Base-by-base conservation (phyloP, 2,113 vertebrate genomes). In the Phylloscopus trochiloides region DNA sequence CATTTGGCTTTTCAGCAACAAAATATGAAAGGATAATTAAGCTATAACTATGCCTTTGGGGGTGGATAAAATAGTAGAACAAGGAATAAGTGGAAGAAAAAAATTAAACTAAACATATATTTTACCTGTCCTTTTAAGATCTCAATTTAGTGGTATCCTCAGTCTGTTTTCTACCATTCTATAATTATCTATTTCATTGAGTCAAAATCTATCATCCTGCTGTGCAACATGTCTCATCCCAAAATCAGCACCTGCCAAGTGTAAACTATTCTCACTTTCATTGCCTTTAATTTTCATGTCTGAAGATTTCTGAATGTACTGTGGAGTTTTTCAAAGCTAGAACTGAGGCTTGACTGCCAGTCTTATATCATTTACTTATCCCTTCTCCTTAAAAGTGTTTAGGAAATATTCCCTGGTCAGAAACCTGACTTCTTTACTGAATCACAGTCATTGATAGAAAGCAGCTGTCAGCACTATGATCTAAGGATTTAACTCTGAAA, bases 211-310 rank as follows among this genome's bases (percentile, higher is more conserved):
- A 51, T 90, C 93, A 83, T 67, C 65, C 48, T 85, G 80, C 79
- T 85, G 59, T 62, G 86, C n/a, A 94, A 55, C 43, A 77, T 31
- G 28, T 88, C 42, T 84, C 12, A 4, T 84, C 86, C 19, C 47
- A 70, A 96, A 95, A 96, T 94, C 68, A 94, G 68, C 80, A 73
- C 81, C 82, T 86, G 80, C 51, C 84, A 96, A 83, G 75, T 81
- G 80, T 87, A 86, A 94, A 42, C 32, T 91, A 20, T 63, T 47
- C 32, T 87, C 17, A 63, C 25, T 91, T 92, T 48, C 68, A 48
- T n/a, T 77, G 24, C 51, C 67, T 94, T 94, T 92, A 93, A 70
- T 93, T 94, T 93, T 92, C 26, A 43, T 79, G 22, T 92, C 77
- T 94, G 45, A 85, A 78, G 25, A 40, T 76, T 88, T 38, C 57